phyloP scores from a whole-genome alignment of 1,140 invertebrate species.

The Lordiphosa clarofinis region DNA sequence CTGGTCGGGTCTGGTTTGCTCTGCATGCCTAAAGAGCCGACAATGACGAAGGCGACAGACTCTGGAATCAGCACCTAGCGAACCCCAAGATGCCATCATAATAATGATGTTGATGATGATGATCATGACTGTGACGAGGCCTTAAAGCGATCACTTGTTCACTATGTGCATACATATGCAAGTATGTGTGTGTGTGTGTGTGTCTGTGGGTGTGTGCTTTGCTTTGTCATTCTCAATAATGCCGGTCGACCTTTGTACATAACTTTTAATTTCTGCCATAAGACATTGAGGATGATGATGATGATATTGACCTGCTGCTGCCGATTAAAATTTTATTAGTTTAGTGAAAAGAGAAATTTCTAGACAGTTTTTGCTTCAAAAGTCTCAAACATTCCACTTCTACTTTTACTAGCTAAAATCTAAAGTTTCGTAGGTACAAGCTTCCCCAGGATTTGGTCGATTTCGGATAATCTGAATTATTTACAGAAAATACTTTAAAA shows the following conservation, averaged over 20 bases:
- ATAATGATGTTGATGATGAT: slow-evolving; percentile 24
- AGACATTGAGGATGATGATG: too few species aligned
- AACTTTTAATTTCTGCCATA: slow-evolving; percentile 7
- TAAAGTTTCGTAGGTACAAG: too few species aligned
- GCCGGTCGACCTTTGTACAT: slow-evolving; percentile 36
- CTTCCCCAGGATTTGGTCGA: too few species aligned
- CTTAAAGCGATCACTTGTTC: slow-evolving; percentile 43
- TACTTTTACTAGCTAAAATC: too few species aligned
- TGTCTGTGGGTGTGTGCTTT: not conserved
- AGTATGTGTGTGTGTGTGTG: not conserved
- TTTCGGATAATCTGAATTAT: too few species aligned
- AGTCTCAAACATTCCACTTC: too few species aligned
- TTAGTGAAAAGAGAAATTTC: too few species aligned
- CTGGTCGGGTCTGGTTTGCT: slow-evolving; percentile 56
- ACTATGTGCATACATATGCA: not conserved
- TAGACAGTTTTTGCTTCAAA: too few species aligned
- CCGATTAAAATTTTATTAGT: too few species aligned
- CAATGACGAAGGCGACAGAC: slow-evolving; percentile 17
- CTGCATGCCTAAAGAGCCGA: slow-evolving; percentile 39
- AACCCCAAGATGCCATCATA: slow-evolving; percentile 23
- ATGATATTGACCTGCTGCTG: too few species aligned
- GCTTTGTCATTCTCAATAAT: slow-evolving; percentile 37
- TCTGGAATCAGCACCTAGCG: slow-evolving; percentile 37
- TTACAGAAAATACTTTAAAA: too few species aligned
- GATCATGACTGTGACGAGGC: slow-evolving; percentile 39